phyloP scores from a whole-genome alignment of 1,140 invertebrate species.

The Leptopilina boulardi region DNA sequence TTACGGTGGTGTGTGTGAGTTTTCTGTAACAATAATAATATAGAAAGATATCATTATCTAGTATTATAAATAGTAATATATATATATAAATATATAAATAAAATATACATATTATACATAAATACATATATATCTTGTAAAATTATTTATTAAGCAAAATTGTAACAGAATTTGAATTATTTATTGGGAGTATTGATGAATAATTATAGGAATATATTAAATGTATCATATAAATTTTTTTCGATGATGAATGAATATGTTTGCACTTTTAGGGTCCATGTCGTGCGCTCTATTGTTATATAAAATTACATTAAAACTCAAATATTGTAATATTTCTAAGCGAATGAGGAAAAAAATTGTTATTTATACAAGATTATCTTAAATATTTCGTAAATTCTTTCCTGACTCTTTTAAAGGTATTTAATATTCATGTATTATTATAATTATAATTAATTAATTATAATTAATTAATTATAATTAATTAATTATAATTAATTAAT shows the following conservation, averaged over 20 bases:
- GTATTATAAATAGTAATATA: slow-evolving; percentile 20
- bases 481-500: no score
- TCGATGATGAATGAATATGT: background rate
- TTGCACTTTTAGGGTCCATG: slow-evolving; percentile 26
- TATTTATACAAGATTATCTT: background rate
- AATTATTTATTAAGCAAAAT: slow-evolving; percentile 35
- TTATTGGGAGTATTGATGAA: background rate
- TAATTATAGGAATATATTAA: background rate
- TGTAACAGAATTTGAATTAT: slow-evolving; percentile 32
- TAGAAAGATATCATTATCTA: slow-evolving; percentile 37
- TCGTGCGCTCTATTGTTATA: background rate
- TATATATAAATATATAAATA: slow-evolving; percentile 14
- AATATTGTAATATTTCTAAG: slow-evolving; percentile 7
- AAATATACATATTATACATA: background rate
- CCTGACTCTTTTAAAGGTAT: no score
- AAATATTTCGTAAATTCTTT: background rate
- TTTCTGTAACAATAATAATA: slow-evolving; percentile 38
- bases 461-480: no score
- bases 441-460: no score
- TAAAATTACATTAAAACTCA: background rate
- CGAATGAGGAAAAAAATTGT: slow-evolving; percentile 8
- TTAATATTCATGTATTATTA: no score
- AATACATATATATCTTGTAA: slow-evolving; percentile 37
- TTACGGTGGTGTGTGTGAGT: slow-evolving; percentile 42
- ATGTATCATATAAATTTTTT: background rate